Percentiles rank a stretch among this genome's conserved stretches.
phyloP scores from a whole-genome alignment of 2,113 vertebrate species.

The Brienomyrus brachyistius region DNA sequence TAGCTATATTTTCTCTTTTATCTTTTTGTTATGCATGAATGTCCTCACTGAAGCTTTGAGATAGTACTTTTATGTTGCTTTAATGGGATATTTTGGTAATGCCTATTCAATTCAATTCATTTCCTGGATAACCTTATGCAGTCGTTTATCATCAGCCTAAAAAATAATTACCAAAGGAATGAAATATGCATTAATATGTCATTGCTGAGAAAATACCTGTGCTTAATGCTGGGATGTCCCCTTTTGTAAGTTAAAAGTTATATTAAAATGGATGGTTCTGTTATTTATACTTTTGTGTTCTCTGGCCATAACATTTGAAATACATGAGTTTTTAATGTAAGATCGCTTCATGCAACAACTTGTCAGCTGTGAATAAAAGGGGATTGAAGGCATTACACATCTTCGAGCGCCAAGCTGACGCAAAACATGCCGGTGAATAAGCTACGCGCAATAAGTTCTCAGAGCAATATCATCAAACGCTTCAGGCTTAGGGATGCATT shows the following conservation, averaged over 20 bases:
- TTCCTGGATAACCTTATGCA: background rate
- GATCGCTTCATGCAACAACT: background rate
- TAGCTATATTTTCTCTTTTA: background rate
- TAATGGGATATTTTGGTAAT: background rate
- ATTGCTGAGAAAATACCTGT: background rate
- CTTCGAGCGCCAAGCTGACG: background rate
- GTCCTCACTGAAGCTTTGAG: background rate
- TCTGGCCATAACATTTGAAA: background rate
- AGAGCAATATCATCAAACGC: background rate
- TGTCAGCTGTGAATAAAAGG: background rate
- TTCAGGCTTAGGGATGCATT: background rate
- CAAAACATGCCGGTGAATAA: background rate
- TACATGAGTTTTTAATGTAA: background rate
- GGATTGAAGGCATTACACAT: background rate
- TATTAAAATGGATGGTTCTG: background rate
- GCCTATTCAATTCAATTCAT: background rate
- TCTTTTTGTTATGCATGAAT: background rate
- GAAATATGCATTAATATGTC: background rate
- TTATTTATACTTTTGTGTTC: background rate
- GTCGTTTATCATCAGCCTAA: background rate
- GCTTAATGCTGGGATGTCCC: background rate
- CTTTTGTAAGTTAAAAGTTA: background rate
- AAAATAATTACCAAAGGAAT: constrained; percentile 4
- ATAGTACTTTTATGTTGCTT: background rate
- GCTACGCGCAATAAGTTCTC: background rate